Evolutionary conservation across 2,797 vertebrate species (phyloP).

Genomic region (Crotalus adamanteus): DNA sequence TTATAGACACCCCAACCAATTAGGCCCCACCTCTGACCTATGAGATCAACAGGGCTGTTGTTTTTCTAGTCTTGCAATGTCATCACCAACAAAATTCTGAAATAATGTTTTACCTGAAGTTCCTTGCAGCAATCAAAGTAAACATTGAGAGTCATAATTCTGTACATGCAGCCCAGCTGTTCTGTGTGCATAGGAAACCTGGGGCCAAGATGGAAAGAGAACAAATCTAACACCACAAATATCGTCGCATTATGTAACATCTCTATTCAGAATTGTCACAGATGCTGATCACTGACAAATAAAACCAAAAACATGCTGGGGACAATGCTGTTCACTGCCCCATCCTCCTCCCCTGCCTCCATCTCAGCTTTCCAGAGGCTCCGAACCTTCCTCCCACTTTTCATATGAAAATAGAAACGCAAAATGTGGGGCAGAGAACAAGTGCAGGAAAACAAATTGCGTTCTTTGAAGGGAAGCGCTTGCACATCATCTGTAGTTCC

Average conservation of each 20-base stretch:
- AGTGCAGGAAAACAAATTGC: not conserved
- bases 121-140: not conserved
- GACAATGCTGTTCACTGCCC: not conserved
- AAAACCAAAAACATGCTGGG: not conserved
- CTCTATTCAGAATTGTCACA: not conserved
- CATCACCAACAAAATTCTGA: not conserved
- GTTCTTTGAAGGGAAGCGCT: not conserved
- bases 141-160: not conserved
- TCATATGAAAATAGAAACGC: constrained; percentile 8
- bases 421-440: not conserved
- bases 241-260: not conserved
- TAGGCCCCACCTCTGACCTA: not conserved
- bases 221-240: not conserved
- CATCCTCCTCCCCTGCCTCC: not conserved
- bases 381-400: constrained; percentile 1
- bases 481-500: not conserved
- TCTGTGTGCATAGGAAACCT: not conserved
- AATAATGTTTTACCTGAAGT: not conserved
- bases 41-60: no score
- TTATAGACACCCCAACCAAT: not conserved
- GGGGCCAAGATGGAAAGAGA: not conserved
- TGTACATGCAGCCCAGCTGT: not conserved
- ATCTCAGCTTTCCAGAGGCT: not conserved
- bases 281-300: not conserved
- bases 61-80: not conserved